Conservation (phyloP, 2,888 invertebrate genomes). For the Conus canariensis region DNA sequence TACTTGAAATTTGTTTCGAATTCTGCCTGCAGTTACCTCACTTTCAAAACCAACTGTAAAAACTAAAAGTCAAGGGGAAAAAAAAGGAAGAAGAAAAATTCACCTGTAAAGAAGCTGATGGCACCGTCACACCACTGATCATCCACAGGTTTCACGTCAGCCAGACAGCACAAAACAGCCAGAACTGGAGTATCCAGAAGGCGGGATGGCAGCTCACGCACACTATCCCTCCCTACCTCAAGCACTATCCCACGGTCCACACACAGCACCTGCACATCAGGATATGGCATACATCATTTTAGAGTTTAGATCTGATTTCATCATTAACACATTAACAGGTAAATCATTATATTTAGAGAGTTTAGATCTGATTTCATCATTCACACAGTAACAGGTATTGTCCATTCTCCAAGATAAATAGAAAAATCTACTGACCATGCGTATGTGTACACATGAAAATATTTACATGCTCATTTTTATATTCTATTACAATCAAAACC, state of each 20-base stretch:
- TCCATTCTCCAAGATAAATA: too few relatives aligned
- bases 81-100: not conserved
- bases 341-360: too few relatives aligned
- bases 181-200: constrained; percentile 39
- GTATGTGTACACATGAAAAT: too few relatives aligned
- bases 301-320: not conserved
- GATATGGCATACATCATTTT: not conserved
- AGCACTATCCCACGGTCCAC: constrained; percentile 46
- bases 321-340: too few relatives aligned
- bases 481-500: too few relatives aligned
- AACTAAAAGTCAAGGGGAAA: not conserved
- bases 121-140: constrained; percentile 63
- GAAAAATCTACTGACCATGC: too few relatives aligned
- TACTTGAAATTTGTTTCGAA: too few relatives aligned
- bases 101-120: constrained; percentile 54
- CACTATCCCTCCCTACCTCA: constrained; percentile 2
- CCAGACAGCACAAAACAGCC: constrained; percentile 55
- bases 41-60: too few relatives aligned
- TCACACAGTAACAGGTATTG: too few relatives aligned
- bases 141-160: constrained; percentile 56
- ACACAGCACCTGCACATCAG: constrained; percentile 46
- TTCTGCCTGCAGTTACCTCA: too few relatives aligned
- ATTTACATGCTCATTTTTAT: too few relatives aligned
- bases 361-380: too few relatives aligned
- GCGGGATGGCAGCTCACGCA: constrained; percentile 40